phyloP scores from a whole-genome alignment of 2,888 invertebrate species.

The Agrotis ipsilon region DNA sequence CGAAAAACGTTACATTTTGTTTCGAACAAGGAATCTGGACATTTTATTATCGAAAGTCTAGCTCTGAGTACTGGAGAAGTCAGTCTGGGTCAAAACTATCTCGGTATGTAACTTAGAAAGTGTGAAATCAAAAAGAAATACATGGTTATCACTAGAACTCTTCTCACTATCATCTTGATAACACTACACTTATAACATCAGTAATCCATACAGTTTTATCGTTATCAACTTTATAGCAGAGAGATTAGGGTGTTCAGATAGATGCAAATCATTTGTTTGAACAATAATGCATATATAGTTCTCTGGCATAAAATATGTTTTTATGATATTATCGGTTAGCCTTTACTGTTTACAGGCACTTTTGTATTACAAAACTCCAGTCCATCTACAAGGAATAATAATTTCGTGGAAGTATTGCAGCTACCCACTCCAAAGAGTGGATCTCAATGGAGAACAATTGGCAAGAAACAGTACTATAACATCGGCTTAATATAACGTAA shows the following conservation, averaged over 20 bases:
- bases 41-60: too few relatives aligned
- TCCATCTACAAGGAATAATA: too few relatives aligned
- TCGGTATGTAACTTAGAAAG: background rate
- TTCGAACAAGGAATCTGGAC: too few relatives aligned
- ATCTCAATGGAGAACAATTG: background rate
- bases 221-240: slow-evolving; percentile 20
- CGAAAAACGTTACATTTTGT: too few relatives aligned
- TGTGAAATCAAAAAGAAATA: background rate
- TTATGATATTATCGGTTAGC: slow-evolving; percentile 10
- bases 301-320: slow-evolving; percentile 12
- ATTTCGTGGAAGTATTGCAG: too few relatives aligned
- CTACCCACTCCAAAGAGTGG: too few relatives aligned
- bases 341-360: background rate
- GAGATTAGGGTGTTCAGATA: slow-evolving; percentile 15
- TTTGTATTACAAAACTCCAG: too few relatives aligned
- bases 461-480: background rate
- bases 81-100: background rate
- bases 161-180: slow-evolving; percentile 31
- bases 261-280: slow-evolving; percentile 19
- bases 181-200: slow-evolving; percentile 29
- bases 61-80: too few relatives aligned
- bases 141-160: slow-evolving; percentile 1
- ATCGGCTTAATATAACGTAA: background rate
- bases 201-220: slow-evolving; percentile 32
- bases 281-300: slow-evolving; percentile 11